Conservation (phyloP, 2,797 vertebrate genomes). For the Uromys caudimaculatus region DNA sequence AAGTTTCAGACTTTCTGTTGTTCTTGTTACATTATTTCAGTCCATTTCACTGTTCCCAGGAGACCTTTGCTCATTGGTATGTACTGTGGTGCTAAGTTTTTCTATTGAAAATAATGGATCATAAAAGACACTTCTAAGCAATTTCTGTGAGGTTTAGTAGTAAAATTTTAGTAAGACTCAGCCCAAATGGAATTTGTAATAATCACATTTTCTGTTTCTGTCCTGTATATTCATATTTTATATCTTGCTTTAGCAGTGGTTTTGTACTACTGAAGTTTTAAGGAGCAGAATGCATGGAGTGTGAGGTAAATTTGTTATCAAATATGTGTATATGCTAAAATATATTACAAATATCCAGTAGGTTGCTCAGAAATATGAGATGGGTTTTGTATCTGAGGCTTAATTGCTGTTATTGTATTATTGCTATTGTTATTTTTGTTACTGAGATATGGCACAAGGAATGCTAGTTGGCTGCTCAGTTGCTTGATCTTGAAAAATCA, state of each 20-base stretch:
- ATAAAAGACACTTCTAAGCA: slow-evolving; percentile 27
- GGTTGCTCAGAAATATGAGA: slow-evolving; percentile 41
- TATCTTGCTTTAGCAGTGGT: not conserved
- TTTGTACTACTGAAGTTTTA: slow-evolving; percentile 5
- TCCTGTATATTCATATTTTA: not conserved
- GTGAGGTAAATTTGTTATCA: slow-evolving; percentile 45
- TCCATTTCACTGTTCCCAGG: not conserved
- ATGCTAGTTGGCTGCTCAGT: not conserved
- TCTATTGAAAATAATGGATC: not conserved
- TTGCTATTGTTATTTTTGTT: not conserved
- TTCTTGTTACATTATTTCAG: not conserved
- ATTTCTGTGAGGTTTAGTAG: not conserved
- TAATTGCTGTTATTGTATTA: not conserved
- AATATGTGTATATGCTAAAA: not conserved
- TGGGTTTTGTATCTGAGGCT: not conserved
- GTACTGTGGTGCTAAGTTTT: not conserved
- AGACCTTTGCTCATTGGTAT: not conserved
- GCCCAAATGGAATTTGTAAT: not conserved
- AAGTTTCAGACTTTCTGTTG: not conserved
- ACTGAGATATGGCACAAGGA: not conserved
- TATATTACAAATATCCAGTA: slow-evolving; percentile 12
- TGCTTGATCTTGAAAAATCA: not conserved
- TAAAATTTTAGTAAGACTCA: not conserved
- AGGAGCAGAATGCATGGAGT: not conserved
- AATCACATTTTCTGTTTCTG: not conserved